Evolutionary conservation across 2,797 vertebrate species (phyloP).

Genomic region (Capromys pilorides): DNA sequence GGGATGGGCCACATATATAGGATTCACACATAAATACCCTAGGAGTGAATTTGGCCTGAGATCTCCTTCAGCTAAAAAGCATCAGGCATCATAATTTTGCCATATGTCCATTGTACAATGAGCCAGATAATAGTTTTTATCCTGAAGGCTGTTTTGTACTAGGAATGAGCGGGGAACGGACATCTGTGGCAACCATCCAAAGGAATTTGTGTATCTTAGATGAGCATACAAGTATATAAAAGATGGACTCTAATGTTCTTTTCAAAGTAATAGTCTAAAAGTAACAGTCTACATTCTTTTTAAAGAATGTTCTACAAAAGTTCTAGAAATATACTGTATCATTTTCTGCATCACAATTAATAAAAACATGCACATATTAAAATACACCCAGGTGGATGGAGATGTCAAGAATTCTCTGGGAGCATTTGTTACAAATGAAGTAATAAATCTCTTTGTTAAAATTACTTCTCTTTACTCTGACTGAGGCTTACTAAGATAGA

Average conservation of each 20-base stretch:
- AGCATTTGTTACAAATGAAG: constrained; percentile 28
- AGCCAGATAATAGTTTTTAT: constrained; percentile 69
- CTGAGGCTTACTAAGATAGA: constrained; percentile 21
- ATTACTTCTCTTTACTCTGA: constrained; percentile 32
- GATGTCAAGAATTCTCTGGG: constrained; percentile 30
- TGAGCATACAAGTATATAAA: background rate
- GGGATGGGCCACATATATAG: constrained; percentile 66
- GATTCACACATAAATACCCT: constrained; percentile 68
- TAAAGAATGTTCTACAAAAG: constrained; percentile 20
- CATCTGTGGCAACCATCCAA: constrained; percentile 35
- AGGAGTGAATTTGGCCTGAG: constrained; percentile 63
- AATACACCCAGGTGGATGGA: background rate
- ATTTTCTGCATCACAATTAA: background rate
- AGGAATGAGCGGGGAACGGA: constrained; percentile 52
- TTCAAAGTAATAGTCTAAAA: constrained; percentile 13
- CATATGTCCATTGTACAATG: constrained; percentile 64
- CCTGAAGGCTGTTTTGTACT: constrained; percentile 61
- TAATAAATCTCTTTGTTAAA: background rate
- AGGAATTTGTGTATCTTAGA: constrained; percentile 36
- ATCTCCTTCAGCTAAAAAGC: constrained; percentile 63
- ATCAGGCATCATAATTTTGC: constrained; percentile 52
- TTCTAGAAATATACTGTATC: background rate
- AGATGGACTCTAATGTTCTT: constrained; percentile 19
- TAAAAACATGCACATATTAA: background rate
- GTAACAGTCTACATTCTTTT: too few species aligned